These are phyloP conservation scores for Gobio occitaniae DNA, from an alignment of 2,797 vertebrate genomes.

Conservation along the genomic window DNA sequence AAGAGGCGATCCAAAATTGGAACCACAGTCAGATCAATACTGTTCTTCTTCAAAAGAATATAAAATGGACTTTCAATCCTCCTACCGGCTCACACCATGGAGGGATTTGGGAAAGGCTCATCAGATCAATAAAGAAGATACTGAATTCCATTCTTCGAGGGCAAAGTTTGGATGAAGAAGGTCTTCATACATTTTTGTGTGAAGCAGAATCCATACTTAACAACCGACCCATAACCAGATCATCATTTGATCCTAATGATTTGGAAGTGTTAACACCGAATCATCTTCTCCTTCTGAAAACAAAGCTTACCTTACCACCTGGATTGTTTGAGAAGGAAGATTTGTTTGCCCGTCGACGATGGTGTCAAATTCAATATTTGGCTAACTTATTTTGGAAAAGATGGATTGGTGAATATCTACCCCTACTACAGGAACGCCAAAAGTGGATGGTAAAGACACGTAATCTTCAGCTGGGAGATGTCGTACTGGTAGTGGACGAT, in stretches of 20 bases:
- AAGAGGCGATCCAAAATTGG: no score
- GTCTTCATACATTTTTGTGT: no score
- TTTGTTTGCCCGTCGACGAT: background rate
- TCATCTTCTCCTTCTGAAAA: background rate
- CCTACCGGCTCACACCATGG: no score
- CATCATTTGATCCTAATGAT: conserved; percentile 14
- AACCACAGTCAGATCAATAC: no score
- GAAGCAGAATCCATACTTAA: no score
- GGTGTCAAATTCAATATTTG: conserved; percentile 5
- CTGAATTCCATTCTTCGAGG: no score
- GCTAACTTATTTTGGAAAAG: background rate
- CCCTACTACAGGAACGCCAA: background rate
- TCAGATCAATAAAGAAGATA: no score
- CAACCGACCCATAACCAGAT: background rate
- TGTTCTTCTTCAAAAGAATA: no score
- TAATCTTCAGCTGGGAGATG: background rate
- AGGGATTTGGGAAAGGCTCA: no score
- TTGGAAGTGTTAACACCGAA: conserved; percentile 35
- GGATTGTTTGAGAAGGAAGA: conserved; percentile 28
- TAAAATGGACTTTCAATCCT: no score
- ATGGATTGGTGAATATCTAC: background rate
- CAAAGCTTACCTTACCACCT: background rate
- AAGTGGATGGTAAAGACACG: background rate
- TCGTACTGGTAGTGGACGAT: conserved; percentile 13
- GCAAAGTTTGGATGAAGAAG: no score